These are phyloP conservation scores for Lucilia sericata DNA, from an alignment of 1,140 invertebrate genomes.

Conservation along the genomic window DNA sequence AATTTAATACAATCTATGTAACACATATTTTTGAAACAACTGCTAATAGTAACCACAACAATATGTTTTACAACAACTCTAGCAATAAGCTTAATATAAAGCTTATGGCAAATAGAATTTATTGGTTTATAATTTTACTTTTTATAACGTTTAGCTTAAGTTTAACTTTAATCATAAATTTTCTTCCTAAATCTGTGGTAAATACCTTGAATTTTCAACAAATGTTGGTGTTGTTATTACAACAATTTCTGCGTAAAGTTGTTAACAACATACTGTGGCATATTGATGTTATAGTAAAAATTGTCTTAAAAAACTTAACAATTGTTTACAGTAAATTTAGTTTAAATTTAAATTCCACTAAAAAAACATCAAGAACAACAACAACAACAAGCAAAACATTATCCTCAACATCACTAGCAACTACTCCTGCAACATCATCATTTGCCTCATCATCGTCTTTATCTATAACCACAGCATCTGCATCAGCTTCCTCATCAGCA, in stretches of 20 bases:
- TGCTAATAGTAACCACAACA: neutral
- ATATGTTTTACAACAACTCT: neutral
- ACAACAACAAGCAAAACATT: no score
- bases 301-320: neutral
- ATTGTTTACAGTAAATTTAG: neutral
- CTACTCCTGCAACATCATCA: neutral
- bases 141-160: neutral
- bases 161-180: neutral
- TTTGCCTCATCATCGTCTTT: neutral
- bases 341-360: constrained; percentile 1
- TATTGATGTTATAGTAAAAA: neutral
- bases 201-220: neutral
- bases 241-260: neutral
- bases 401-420: neutral
- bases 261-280: neutral
- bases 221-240: neutral
- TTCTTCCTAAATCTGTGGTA: neutral
- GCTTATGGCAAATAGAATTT: neutral
- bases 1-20: neutral
- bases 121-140: neutral
- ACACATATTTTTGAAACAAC: neutral
- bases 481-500: neutral
- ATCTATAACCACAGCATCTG: neutral
- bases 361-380: neutral
- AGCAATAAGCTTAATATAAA: neutral